Conservation (phyloP, 2,797 vertebrate species). For the Telmatherina bonti region DNA sequence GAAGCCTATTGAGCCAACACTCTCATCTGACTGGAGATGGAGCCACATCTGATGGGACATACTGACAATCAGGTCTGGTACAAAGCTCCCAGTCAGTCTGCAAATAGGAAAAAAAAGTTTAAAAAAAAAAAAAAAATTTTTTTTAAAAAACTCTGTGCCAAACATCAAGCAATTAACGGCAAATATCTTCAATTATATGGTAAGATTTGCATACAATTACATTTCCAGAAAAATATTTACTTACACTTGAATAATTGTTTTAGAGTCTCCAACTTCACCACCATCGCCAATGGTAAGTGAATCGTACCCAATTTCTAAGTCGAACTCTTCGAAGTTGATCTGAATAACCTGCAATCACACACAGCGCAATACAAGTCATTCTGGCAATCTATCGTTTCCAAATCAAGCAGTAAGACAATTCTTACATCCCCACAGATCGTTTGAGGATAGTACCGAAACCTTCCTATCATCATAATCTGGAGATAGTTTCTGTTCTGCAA, state of each 20-base stretch:
- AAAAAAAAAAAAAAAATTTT: background rate
- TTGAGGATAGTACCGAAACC: background rate
- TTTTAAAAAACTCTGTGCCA: no score
- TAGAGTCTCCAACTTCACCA: slow-evolving; percentile 95
- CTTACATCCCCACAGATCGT: background rate
- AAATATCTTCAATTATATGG: background rate
- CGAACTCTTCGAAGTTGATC: slow-evolving; percentile 99
- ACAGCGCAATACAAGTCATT: slow-evolving; percentile 1
- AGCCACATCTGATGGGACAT: slow-evolving; percentile 98
- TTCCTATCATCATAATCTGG: background rate
- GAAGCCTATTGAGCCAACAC: slow-evolving; percentile 97
- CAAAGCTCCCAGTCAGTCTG: slow-evolving; percentile 97
- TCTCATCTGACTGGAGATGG: slow-evolving; percentile 97
- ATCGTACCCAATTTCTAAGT: slow-evolving; percentile 97
- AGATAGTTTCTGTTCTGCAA: slow-evolving; percentile 3
- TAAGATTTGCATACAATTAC: background rate
- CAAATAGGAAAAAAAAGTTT: slow-evolving; percentile 30
- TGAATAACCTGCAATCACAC: slow-evolving; percentile 90
- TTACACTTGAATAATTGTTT: slow-evolving; percentile 98
- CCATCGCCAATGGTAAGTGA: slow-evolving; percentile 96
- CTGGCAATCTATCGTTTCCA: background rate
- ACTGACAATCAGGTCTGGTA: slow-evolving; percentile 97
- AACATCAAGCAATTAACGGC: background rate
- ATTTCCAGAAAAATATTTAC: slow-evolving; percentile 59
- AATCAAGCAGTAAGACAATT: background rate